Evolutionary conservation across 2,797 vertebrate species (phyloP).

Genomic region (Orientallactaga sibirica): DNA sequence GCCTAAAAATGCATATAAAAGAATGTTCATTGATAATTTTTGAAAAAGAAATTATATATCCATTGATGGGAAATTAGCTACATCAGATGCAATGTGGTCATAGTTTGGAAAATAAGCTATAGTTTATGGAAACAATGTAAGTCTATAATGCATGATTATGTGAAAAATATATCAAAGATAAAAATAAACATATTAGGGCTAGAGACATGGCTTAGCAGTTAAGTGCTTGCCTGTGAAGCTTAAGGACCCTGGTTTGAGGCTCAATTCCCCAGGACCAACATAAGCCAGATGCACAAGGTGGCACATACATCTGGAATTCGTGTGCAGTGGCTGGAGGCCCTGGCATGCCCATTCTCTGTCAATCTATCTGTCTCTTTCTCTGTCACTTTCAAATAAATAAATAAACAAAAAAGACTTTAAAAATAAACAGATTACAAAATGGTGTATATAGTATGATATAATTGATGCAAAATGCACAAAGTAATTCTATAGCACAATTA

Average conservation of each 20-base stretch:
- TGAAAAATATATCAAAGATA: neutral
- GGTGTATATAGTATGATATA: neutral
- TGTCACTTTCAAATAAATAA: no score
- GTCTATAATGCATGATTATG: neutral
- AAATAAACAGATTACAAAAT: constrained; percentile 1
- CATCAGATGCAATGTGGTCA: neutral
- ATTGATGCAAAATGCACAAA: neutral
- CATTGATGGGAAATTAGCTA: neutral
- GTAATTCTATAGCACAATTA: neutral
- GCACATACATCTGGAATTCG: no score
- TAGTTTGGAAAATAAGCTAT: neutral
- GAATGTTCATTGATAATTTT: neutral
- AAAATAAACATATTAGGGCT: neutral
- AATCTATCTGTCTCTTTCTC: no score
- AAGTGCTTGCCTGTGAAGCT: no score
- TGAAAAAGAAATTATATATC: neutral
- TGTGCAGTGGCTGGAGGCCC: no score
- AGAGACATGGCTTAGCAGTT: no score
- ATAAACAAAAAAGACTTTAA: no score
- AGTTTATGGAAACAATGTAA: constrained; percentile 4
- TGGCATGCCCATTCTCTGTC: no score
- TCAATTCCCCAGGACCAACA: no score
- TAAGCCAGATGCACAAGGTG: no score
- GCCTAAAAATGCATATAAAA: neutral
- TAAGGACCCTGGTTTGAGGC: no score